Conservation (phyloP, 2,113 vertebrate species). For the Nanorana parkeri region DNA sequence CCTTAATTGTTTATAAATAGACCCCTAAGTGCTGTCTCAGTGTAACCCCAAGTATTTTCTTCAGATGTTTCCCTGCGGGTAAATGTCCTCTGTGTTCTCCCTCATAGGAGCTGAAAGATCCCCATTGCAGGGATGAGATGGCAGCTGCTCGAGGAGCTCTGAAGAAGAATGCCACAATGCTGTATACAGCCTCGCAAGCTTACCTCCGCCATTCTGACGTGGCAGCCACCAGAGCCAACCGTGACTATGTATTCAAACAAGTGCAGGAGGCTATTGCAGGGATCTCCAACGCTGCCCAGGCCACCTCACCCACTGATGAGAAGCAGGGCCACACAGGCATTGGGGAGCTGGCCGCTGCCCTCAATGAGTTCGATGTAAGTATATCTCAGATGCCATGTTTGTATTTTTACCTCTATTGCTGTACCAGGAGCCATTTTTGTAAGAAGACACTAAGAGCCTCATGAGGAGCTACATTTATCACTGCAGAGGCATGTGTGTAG, state of each 20-base stretch:
- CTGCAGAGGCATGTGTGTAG: too few species aligned
- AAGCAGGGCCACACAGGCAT: constrained; percentile 96
- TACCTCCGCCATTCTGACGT: constrained; percentile 97
- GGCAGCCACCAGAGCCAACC: constrained; percentile 92
- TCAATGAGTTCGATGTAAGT: constrained; percentile 98
- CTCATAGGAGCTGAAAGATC: constrained; percentile 91
- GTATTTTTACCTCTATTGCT: too few species aligned
- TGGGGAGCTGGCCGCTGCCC: constrained; percentile 93
- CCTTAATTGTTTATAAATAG: too few species aligned
- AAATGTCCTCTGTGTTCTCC: fast-evolving
- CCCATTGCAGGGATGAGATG: constrained; percentile 97
- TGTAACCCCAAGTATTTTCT: too few species aligned
- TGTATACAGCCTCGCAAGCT: constrained; percentile 96
- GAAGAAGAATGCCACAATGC: constrained; percentile 98
- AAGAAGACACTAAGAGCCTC: too few species aligned
- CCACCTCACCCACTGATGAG: constrained; percentile 92
- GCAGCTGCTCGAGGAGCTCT: constrained; percentile 93
- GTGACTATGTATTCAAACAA: constrained; percentile 98
- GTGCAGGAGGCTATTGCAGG: constrained; percentile 97
- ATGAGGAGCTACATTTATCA: too few species aligned
- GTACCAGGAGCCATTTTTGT: too few species aligned
- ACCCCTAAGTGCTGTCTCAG: too few species aligned
- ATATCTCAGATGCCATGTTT: constrained; percentile 16
- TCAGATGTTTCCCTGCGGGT: too few species aligned
- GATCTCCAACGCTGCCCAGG: constrained; percentile 94